A percentile compares a stretch with the other conserved stretches of the same genome.
phyloP scores from a whole-genome alignment of 2,888 invertebrate genomes.

The Phortica magna region DNA sequence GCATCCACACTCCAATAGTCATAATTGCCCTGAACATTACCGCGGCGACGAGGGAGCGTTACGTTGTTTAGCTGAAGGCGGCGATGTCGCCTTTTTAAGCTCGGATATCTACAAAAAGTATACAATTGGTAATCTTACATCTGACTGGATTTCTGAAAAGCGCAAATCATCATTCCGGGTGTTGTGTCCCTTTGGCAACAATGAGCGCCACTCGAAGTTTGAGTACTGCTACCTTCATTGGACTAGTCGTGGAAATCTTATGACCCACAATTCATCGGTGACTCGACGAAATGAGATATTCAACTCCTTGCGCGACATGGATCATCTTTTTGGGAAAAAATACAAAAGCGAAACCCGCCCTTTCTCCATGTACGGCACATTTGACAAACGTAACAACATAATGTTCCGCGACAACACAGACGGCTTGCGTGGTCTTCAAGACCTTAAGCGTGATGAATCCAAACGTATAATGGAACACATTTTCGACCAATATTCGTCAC shows the following conservation, averaged over 20 bases:
- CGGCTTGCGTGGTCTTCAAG: constrained; percentile 65
- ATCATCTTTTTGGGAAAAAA: constrained; percentile 84
- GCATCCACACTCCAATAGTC: constrained; percentile 65
- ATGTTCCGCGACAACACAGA: constrained; percentile 80
- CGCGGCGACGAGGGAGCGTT: constrained; percentile 83
- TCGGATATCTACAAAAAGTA: constrained; percentile 82
- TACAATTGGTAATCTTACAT: constrained; percentile 80
- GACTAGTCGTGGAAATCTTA: constrained; percentile 84
- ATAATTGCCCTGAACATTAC: constrained; percentile 75
- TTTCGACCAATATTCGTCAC: constrained; percentile 66
- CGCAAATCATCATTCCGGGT: constrained; percentile 79
- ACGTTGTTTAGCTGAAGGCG: constrained; percentile 83
- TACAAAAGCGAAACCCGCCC: constrained; percentile 81
- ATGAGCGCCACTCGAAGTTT: constrained; percentile 67
- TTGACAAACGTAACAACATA: constrained; percentile 82
- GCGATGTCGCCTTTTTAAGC: constrained; percentile 89
- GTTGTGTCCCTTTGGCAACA: constrained; percentile 80
- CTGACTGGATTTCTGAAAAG: constrained; percentile 76
- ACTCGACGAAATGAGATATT: constrained; percentile 84
- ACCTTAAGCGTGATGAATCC: constrained; percentile 70
- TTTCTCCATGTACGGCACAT: constrained; percentile 85
- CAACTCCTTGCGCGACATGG: constrained; percentile 84
- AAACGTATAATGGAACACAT: constrained; percentile 73
- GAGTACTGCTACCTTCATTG: constrained; percentile 83
- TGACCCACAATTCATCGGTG: constrained; percentile 80